A percentile compares a stretch with the other conserved stretches of the same genome.
phyloP scores from a whole-genome alignment of 1,140 invertebrate species.

The Bicyclus anynana region DNA sequence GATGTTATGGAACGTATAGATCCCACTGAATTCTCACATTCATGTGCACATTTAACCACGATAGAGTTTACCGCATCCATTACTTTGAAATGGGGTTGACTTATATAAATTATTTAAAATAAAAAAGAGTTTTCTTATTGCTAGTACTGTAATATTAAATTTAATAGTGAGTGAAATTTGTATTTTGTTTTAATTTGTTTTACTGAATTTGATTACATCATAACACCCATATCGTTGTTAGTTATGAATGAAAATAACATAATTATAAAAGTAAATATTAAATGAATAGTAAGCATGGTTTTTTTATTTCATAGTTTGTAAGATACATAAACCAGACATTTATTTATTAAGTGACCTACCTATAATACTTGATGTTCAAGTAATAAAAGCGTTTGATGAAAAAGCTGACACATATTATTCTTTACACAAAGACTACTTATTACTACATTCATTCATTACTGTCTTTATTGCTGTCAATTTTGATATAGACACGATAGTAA shows the following conservation, averaged over 20 bases:
- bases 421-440: too few relatives aligned
- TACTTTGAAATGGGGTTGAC: constrained; percentile 72
- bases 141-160: constrained; percentile 75
- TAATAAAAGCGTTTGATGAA: too few relatives aligned
- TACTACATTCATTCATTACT: too few relatives aligned
- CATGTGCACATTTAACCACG: constrained; percentile 67
- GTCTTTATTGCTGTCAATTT: too few relatives aligned
- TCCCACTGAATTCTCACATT: constrained; percentile 72
- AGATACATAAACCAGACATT: too few relatives aligned
- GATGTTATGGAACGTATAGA: constrained; percentile 64
- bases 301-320: constrained; percentile 63
- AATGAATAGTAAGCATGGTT: constrained; percentile 72
- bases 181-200: constrained; percentile 76
- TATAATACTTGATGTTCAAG: too few relatives aligned
- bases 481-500: too few relatives aligned
- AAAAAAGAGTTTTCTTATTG: constrained; percentile 72
- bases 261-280: constrained; percentile 78
- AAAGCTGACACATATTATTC: too few relatives aligned
- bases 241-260: constrained; percentile 78
- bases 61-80: constrained; percentile 60
- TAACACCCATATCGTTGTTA: constrained; percentile 77
- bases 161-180: constrained; percentile 77
- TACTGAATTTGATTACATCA: constrained; percentile 75
- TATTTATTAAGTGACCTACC: too few relatives aligned
- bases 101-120: constrained; percentile 75